Evolutionary conservation across 2,888 invertebrate genomes (phyloP), one percentile per base, ranked within the genome.

Genomic region (Drosophila barbarae): DNA sequence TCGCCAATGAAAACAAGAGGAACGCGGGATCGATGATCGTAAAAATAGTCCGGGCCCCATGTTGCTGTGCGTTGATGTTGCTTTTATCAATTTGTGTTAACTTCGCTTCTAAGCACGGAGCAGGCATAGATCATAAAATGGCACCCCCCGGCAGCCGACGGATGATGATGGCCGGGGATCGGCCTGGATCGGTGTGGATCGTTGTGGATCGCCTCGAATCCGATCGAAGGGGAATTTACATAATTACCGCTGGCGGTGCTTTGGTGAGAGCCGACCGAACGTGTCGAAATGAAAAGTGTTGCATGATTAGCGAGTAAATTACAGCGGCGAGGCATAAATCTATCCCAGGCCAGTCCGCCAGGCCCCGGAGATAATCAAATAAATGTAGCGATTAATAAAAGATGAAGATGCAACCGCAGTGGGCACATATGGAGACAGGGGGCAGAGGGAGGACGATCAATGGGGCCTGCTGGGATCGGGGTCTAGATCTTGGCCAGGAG

Each of bases 201-300:
- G 47, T n/a, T 23, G 28, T 13, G 53, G 49, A 64, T 46, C 18
- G 34, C 21, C 46, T 13, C 8, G 44, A 44, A 51, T 35, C 51
- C 39, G 49, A 50, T 52, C 39, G 58, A 60, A 36, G 67, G 55
- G 53, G 76, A 77, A 85, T 85, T 85, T 76, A 81, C 83, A 85
- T 86, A 86, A 86, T 84, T 85, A 77, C 76, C 79, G 75, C 73
- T 84, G 72, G 81, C 71, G 76, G 74, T 69, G 72, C 78, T 60
- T 78, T 81, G 67, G 69, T 70, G 63, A 61, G 78, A 69, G 76
- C 81, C 78, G 84, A 66, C 73, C 70, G 72, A 84, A 85, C 76
- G 75, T 79, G 78, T 76, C 81, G 78, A 86, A 86, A 86, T 84
- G 86, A 87, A 87, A 87, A 86, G 80, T 86, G 84, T 86, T 86